These are phyloP conservation scores for Otocyon megalotis DNA, from an alignment of 2,113 vertebrate species.

Conservation along the genomic window DNA sequence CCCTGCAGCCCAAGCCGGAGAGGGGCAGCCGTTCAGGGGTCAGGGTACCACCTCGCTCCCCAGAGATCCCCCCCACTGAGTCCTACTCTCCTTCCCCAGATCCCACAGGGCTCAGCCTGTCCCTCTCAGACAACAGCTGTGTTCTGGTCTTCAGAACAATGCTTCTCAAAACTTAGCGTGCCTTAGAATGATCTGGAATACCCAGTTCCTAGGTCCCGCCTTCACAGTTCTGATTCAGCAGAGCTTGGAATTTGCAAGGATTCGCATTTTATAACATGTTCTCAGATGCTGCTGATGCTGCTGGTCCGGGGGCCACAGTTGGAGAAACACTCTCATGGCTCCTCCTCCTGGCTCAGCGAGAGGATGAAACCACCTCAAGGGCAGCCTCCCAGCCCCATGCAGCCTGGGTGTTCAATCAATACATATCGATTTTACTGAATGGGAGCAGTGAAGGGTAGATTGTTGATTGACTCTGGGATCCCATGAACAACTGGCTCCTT, in stretches of 20 bases:
- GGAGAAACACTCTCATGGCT: background rate
- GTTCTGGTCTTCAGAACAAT: background rate
- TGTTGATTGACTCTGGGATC: constrained; percentile 72
- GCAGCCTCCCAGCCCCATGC: background rate
- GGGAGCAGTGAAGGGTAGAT: constrained; percentile 63
- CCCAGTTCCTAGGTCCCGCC: background rate
- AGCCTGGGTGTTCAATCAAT: constrained; percentile 30
- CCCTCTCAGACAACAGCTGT: background rate
- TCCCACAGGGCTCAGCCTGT: background rate
- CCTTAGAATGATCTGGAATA: background rate
- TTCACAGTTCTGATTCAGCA: background rate
- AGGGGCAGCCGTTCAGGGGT: background rate
- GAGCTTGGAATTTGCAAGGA: background rate
- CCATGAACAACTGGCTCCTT: constrained; percentile 59
- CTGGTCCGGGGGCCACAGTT: background rate
- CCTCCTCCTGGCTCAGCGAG: accelerated
- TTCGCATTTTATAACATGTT: background rate
- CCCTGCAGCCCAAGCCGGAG: background rate
- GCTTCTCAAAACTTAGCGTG: background rate
- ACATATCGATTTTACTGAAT: constrained; percentile 45
- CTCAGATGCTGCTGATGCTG: background rate
- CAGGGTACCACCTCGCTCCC: background rate
- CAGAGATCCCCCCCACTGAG: background rate
- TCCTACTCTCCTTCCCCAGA: background rate
- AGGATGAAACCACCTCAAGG: background rate